These are phyloP conservation scores for Carterocephalus palaemon DNA, from an alignment of 2,888 invertebrate genomes.

Conservation along the genomic window DNA sequence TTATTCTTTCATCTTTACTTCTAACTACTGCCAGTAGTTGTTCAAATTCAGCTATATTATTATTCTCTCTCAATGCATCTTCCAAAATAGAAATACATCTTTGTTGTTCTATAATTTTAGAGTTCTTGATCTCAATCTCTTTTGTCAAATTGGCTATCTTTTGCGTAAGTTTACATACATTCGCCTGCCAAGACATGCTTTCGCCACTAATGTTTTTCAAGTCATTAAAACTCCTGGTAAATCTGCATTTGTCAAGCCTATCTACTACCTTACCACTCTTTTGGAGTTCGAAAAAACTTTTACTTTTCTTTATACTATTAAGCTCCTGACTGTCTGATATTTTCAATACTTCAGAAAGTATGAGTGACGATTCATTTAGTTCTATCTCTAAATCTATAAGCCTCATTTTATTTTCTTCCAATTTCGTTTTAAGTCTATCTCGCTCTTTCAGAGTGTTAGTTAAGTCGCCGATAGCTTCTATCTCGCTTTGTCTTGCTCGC, in stretches of 20 bases:
- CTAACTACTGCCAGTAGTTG: slow-evolving; percentile 77
- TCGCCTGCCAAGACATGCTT: slow-evolving; percentile 43
- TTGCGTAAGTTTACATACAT: slow-evolving; percentile 55
- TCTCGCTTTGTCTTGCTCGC: slow-evolving; percentile 62
- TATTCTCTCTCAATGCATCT: slow-evolving; percentile 75
- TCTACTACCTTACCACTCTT: slow-evolving; percentile 80
- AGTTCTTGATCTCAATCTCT: slow-evolving; percentile 72
- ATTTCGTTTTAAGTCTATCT: slow-evolving; percentile 56
- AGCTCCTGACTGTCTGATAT: slow-evolving; percentile 65
- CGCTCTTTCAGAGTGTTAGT: slow-evolving; percentile 55
- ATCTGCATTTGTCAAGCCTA: slow-evolving; percentile 75
- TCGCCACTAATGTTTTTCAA: slow-evolving; percentile 46
- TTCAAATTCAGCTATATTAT: slow-evolving; percentile 78
- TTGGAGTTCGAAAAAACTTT: slow-evolving; percentile 71
- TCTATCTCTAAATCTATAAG: slow-evolving; percentile 75
- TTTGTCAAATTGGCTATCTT: slow-evolving; percentile 67
- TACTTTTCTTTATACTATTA: slow-evolving; percentile 60
- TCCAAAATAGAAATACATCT: slow-evolving; percentile 74
- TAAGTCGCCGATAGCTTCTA: slow-evolving; percentile 60
- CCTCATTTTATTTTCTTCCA: slow-evolving; percentile 67
- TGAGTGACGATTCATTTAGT: slow-evolving; percentile 73
- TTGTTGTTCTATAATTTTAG: slow-evolving; percentile 77
- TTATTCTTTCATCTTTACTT: slow-evolving; percentile 83
- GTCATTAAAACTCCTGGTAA: slow-evolving; percentile 67
- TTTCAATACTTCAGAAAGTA: slow-evolving; percentile 70